Percentiles rank a stretch among this genome's conserved stretches.
Evolutionary conservation across 1,140 invertebrate genomes (phyloP).

Genomic region (Gonatopus flavifemur): DNA sequence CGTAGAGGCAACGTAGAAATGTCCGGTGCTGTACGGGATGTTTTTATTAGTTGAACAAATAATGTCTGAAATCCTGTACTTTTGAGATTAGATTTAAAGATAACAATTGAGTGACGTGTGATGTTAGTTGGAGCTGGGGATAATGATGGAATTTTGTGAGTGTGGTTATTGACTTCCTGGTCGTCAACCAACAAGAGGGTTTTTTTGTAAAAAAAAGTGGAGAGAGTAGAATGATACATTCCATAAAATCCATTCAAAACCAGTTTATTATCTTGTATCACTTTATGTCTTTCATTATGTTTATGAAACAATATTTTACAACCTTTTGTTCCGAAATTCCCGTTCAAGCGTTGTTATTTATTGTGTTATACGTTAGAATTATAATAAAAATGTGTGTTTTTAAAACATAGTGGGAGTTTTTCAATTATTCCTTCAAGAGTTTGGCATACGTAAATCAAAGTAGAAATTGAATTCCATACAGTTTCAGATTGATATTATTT

Average conservation of each 20-base stretch:
- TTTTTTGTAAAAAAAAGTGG: background rate
- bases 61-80: background rate
- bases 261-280: constrained; percentile 36
- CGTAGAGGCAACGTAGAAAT: too few species aligned
- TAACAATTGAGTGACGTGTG: background rate
- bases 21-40: too few species aligned
- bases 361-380: background rate
- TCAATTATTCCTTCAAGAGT: too few species aligned
- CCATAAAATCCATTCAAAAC: constrained; percentile 31
- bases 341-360: background rate
- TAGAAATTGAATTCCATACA: too few species aligned
- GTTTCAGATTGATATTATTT: too few species aligned
- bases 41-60: too few species aligned
- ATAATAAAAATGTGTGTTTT: too few species aligned
- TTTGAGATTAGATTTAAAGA: background rate
- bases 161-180: background rate
- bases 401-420: too few species aligned
- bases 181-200: background rate
- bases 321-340: too few species aligned
- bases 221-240: background rate
- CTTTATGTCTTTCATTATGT: constrained; percentile 38
- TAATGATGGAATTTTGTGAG: background rate
- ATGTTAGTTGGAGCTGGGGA: background rate
- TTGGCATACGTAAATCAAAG: too few species aligned
- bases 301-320: constrained; percentile 31